Percentiles rank a stretch among this genome's conserved stretches.
These are phyloP conservation scores for Papilio protenor DNA, from an alignment of 2,888 invertebrate species.

Conservation along the genomic window DNA sequence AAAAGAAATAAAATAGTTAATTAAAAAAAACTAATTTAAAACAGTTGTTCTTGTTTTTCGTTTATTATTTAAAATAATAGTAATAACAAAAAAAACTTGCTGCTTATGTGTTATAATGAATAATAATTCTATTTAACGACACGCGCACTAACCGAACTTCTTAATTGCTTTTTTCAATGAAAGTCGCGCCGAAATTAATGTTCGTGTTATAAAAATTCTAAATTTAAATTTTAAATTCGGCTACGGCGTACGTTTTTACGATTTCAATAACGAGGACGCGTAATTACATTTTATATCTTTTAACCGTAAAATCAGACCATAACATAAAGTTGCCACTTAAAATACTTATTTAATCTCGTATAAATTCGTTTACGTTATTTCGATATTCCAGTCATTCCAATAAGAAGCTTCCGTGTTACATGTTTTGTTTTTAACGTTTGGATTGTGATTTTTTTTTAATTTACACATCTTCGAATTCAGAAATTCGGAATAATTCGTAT, in stretches of 20 bases:
- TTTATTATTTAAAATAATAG: not conserved
- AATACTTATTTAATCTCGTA: conserved; percentile 36
- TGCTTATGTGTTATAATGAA: not conserved
- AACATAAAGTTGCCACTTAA: conserved; percentile 33
- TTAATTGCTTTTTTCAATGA: conserved; percentile 32
- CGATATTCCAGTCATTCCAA: conserved; percentile 27
- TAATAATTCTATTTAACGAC: conserved; percentile 8
- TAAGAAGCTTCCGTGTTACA: conserved; percentile 32
- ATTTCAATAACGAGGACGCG: conserved; percentile 41
- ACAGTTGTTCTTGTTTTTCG: not conserved
- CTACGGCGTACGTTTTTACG: conserved; percentile 37
- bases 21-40: not conserved
- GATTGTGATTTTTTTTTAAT: not conserved
- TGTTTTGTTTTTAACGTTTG: not conserved
- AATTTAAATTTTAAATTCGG: conserved; percentile 41
- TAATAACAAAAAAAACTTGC: not conserved
- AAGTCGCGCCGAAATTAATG: conserved; percentile 34
- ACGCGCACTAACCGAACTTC: conserved; percentile 3
- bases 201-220: conserved; percentile 27
- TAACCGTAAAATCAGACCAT: conserved; percentile 41
- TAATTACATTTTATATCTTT: conserved; percentile 43
- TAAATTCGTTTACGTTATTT: conserved; percentile 38
- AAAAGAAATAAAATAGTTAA: not conserved
- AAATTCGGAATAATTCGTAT: not conserved
- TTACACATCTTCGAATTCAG: not conserved